Evolutionary conservation across 2,888 invertebrate genomes (phyloP), one percentile per base, ranked within the genome.

Genomic region (Nezara viridula): DNA sequence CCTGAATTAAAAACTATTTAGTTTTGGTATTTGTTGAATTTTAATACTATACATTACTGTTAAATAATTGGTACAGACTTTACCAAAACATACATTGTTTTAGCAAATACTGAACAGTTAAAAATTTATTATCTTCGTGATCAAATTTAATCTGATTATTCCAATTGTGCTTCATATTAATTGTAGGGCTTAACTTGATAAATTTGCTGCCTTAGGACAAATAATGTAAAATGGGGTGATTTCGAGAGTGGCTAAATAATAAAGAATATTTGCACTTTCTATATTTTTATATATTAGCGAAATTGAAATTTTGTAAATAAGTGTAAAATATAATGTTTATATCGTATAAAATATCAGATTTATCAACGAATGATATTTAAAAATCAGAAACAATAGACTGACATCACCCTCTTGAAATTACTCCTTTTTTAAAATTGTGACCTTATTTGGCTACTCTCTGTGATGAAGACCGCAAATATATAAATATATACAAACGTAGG

Each of bases 331-430:
- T 47, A 55, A 27, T 86, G 24, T 49, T 49, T 50, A 32, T 86
- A 55, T 21, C 19, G 40, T 40, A 32, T 60, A n/a, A 55, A 40
- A 55, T 40, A 40, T 40, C 86, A 60, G 86, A 7, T 21, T 86
- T 86, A 49, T 86, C 47, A 55, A 55, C 40, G 40, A 37, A 32
- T n/a, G 49, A 86, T 86, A 52, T 49, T 86, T 86, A 37, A 47
- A 60, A 88, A 88, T 40, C 44, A 66, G 44, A 88, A 88, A 40
- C 73, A 88, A 88, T 73, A 88, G 88, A 88, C 88, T 88, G 88
- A 88, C 66, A 73, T 49, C 40, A 73, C 88, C 66, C 87, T 73
- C 88, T 88, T 88, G 47, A 88, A 88, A 88, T 73, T 88, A 60
- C 49, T 40, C 86, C 55, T 40, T 86, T 86, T 55, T 55, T 60